Evolutionary conservation across 2,797 vertebrate genomes (phyloP).

Genomic region (Pogonophryne albipinna): DNA sequence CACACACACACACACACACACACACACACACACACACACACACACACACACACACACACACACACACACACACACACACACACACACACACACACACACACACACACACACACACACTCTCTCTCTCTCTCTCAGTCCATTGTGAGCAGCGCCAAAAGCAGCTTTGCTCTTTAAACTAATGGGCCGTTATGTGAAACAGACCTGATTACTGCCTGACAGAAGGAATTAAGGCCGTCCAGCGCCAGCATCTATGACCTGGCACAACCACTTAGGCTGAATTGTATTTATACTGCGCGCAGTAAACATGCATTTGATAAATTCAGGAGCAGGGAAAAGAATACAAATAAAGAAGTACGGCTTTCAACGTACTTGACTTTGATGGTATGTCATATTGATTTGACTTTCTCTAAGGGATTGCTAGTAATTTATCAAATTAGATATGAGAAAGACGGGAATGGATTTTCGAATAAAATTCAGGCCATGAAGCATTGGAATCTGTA

Average conservation of each 20-base stretch:
- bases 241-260: constrained; percentile 73
- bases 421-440: constrained; percentile 51
- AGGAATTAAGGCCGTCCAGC: constrained; percentile 85
- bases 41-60: no score
- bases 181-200: constrained; percentile 95
- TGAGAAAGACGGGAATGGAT: constrained; percentile 5
- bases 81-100: no score
- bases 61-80: constrained; percentile 36
- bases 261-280: constrained; percentile 65
- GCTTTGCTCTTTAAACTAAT: constrained; percentile 93
- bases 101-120: constrained; percentile 39
- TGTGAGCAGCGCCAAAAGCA: constrained; percentile 89
- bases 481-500: constrained; percentile 15
- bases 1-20: no score
- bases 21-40: no score
- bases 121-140: constrained; percentile 80
- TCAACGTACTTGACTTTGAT: constrained; percentile 38
- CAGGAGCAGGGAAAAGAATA: background rate
- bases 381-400: constrained; percentile 52
- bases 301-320: constrained; percentile 62
- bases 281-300: constrained; percentile 66
- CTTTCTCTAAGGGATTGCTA: constrained; percentile 23
- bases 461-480: constrained; percentile 25
- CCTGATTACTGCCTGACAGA: constrained; percentile 94
- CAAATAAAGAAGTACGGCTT: constrained; percentile 1